Base-by-base conservation (phyloP, 2,888 invertebrate genomes). In the Sinhomidia bicolor region DNA sequence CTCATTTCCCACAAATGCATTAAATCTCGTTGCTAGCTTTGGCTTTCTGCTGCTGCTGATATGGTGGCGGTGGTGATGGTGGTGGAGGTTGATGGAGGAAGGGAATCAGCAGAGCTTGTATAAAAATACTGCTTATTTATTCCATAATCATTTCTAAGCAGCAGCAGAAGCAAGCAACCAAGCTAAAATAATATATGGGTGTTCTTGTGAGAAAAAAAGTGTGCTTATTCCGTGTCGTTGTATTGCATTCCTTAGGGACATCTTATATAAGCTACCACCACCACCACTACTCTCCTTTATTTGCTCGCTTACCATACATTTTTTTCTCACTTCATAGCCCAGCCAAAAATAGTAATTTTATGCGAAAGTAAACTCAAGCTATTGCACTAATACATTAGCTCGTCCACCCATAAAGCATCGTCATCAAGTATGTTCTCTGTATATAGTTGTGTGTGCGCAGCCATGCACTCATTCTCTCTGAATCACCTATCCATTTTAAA, bases 1-100 rank as follows among this genome's bases (percentile, higher is more conserved):
- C 85, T 79, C 85, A 85, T 85, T 85, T 78, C 85, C 85, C 85
- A 79, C 85, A 85, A 85, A 65, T 85, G 85, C 85, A 85, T 79
- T 85, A 85, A 85, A 79, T 85, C 79, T 85, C 68, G n/a, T n/a
- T 47, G 26, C 32, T 29, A 68, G 57, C 9, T 54, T 7, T 26
- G n/a, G 44, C 20, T 41, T n/a, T 10, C 20, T 14, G 23, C 36
- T 23, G 1, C 23, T 14, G 12, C 44, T 74, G 23, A 36, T 36
- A 36, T 36, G 4, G 36, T 7, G 7, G 36, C 36, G 7, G 36
- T 7, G 7, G 36, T 7, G 36, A 7, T 36, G 36, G 17, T 54
- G 41, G 14, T 44, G 23, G 44, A 23, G 74, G 29, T 20, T 29
- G 32, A 23, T 71, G 20, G 44, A 71, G 23, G 23, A 71, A 41